Evolutionary conservation across 2,888 invertebrate genomes (phyloP), one percentile per base, ranked within the genome.

Genomic region (Phyllotreta striolata): DNA sequence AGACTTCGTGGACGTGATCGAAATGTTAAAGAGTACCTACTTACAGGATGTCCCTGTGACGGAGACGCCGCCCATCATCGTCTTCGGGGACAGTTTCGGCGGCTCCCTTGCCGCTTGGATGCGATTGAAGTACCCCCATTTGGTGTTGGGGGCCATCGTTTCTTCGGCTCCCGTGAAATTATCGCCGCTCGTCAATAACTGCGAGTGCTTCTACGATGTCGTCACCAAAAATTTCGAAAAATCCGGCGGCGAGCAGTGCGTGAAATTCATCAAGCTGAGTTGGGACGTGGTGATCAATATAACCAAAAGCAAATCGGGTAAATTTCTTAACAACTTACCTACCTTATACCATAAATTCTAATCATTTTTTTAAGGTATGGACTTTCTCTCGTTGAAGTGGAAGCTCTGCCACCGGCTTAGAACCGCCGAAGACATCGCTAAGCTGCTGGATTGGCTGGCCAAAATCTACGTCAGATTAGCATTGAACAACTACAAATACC

Each of bases 31-130:
- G 75, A 82, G 66, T n/a, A 62, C 58, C 0, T 73, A 72, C 55
- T 71, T 73, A 34, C n/a, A 66, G 58, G 60, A 69, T 4, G 70
- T 70, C 49, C 71, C 73, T 10, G 67, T 65, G 77, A 67, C 78
- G 74, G 54, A 83, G 83, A 9, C 83, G 56, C 87, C 90, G 74
- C 92, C 95, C 0, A 93, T 98, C 7, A 89, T 98, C 70, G 92
- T 92, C 0, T 88, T 90, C 79, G 90, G 89, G 65, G 89, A 98
- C 0, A 96, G 96, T 0, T 98, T 99, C 79, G 98, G 98, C 0
- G 98, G 98, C n/a, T 98, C 98, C 98, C 82, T 99, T 43, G 87
- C 98, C 0, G 93, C 98, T 0, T 99, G 98, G 93, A 87, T 98
- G 76, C 87, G 98, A 39, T 91, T 96, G 82, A 98, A 98, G 82